These are phyloP conservation scores for Camponotus vicinus DNA, from an alignment of 1,140 invertebrate species.

Conservation along the genomic window DNA sequence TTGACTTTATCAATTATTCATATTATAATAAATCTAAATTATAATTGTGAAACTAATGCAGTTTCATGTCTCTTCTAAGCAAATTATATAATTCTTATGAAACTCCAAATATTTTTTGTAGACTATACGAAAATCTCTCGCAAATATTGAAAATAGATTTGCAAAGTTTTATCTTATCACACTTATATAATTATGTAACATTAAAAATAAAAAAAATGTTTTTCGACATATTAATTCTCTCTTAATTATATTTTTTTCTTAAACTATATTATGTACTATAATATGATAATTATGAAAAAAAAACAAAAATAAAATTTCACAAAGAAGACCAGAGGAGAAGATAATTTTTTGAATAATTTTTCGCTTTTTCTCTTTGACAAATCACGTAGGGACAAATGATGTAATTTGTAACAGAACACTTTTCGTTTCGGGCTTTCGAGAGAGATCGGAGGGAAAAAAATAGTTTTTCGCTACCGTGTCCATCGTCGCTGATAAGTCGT, in stretches of 20 bases:
- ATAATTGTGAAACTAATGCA: too few relatives aligned
- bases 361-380: constrained; percentile 34
- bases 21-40: too few relatives aligned
- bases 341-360: constrained; percentile 17
- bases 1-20: too few relatives aligned
- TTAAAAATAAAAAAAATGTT: neutral
- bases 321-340: neutral
- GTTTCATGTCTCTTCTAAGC: too few relatives aligned
- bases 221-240: neutral
- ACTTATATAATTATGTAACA: neutral
- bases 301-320: neutral
- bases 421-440: constrained; percentile 18
- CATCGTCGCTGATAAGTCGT: constrained; percentile 56
- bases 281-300: neutral
- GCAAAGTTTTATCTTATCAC: constrained; percentile 1
- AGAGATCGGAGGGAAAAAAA: constrained; percentile 27
- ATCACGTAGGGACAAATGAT: constrained; percentile 40
- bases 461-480: constrained; percentile 50
- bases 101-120: constrained; percentile 21
- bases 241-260: neutral
- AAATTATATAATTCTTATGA: constrained; percentile 14
- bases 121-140: neutral
- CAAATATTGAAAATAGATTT: neutral
- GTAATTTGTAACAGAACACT: constrained; percentile 39
- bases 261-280: neutral